Evolutionary conservation across 2,888 invertebrate species (phyloP), one percentile per base, ranked within the genome.

Genomic region (Hypomecis punctinalis): DNA sequence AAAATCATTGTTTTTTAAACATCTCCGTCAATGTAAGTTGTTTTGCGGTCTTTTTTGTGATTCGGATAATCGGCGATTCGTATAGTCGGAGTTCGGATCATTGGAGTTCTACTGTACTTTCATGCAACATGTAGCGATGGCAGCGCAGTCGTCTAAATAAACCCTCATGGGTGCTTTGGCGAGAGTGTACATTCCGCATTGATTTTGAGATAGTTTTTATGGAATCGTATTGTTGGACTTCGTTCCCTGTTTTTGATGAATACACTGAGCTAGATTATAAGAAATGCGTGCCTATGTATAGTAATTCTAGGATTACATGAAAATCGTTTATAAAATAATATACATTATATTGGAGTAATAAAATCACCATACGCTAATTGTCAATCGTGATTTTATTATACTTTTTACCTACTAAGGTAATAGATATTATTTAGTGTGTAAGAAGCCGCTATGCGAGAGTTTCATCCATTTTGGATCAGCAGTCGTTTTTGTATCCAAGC

Each of bases 201-300:
- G 23, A 23, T 23, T 23, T 23, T 23, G 23, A 23, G 23, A 23
- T 23, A 23, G 23, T 23, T 23, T 23, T n/a, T n/a, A n/a, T 23
- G 23, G 23, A 23, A 23, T 23, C 23, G 23, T 23, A 23, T 23
- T 23, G 23, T 23, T 23, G 23, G 23, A 23, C 10, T 37, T 56
- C n/a, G 33, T 6, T 33, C n/a, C 33, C 39, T 33, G 79, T 70
- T 52, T 33, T 42, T 9, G 40, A 47, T 47, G 33, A 10, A 52
- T 61, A 64, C 58, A 74, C 70, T 69, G 82, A 81, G 80, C 78
- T 88, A 88, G 86, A 76, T 80, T 82, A 69, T 91, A 92, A 91
- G 90, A 76, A 91, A 88, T 84, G 90, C 89, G 92, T 93, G 92
- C 92, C 92, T 91, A 88, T 91, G 87, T 92, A 90, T 86, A 91